These are phyloP conservation scores for Amazona guildingii DNA, from an alignment of 2,113 vertebrate species.

Conservation along the genomic window DNA sequence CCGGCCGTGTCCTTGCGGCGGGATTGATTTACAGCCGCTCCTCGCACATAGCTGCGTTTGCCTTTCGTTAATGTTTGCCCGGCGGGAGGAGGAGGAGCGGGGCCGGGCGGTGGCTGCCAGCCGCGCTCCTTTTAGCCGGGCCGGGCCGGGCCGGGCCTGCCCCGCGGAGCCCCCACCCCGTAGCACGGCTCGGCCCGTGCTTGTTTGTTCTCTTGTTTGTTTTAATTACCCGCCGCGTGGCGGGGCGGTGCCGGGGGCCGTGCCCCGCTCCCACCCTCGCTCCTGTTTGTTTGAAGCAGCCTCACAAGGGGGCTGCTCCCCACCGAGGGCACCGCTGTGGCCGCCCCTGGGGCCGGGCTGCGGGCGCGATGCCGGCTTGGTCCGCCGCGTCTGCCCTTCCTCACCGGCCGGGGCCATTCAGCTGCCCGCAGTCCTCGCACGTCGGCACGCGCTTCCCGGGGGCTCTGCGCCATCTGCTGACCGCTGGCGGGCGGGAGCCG, in stretches of 20 bases:
- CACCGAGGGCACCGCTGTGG: no score
- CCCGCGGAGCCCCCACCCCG: not conserved
- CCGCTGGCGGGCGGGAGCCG: not conserved
- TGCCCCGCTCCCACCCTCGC: not conserved
- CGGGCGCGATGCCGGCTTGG: not conserved
- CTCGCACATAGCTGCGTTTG: conserved; percentile 72
- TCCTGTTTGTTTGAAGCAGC: not conserved
- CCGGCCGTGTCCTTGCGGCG: conserved; percentile 81
- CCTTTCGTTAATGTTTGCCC: conserved; percentile 90
- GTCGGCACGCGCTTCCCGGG: not conserved
- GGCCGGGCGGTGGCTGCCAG: not conserved
- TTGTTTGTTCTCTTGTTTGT: not conserved
- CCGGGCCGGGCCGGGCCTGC: not conserved
- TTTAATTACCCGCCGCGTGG: conserved; percentile 11
- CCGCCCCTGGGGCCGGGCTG: not conserved
- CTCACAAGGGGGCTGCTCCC: not conserved
- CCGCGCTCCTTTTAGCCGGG: not conserved
- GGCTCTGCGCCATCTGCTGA: conserved; percentile 42
- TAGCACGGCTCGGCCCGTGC: not conserved
- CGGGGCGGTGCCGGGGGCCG: not conserved
- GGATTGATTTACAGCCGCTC: conserved; percentile 84
- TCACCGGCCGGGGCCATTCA: not conserved
- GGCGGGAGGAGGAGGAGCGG: conserved; percentile 69
- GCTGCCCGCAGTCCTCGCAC: not conserved
- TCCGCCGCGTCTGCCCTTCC: not conserved